These are phyloP conservation scores for Salminus brasiliensis DNA, from an alignment of 2,113 vertebrate species.

Conservation along the genomic window DNA sequence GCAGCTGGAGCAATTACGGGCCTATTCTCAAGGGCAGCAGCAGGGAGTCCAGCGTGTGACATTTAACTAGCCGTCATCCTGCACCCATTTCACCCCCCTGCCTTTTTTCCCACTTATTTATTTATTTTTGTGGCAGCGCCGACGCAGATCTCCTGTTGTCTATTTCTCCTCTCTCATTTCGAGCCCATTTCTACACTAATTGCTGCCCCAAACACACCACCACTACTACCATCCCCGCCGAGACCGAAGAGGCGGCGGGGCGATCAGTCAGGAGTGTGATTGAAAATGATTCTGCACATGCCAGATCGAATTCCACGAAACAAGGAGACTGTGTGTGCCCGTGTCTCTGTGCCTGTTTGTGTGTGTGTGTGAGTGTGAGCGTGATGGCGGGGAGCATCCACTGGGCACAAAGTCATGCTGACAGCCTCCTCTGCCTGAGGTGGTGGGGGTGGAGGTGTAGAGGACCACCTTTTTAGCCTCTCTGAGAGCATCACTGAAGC, in stretches of 20 bases:
- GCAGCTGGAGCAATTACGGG: not conserved
- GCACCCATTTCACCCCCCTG: not conserved
- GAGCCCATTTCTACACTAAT: not conserved
- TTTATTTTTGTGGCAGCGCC: not conserved
- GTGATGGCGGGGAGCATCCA: not conserved
- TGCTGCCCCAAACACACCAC: not conserved
- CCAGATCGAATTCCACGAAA: conserved; percentile 13
- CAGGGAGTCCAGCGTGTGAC: not conserved
- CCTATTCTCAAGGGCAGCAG: not conserved
- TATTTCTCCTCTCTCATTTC: not conserved
- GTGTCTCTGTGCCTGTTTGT: not conserved
- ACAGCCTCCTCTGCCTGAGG: conserved; percentile 15
- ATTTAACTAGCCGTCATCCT: not conserved
- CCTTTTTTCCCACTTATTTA: too few species aligned
- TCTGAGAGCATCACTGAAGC: not conserved
- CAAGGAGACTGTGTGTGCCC: not conserved
- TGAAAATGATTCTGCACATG: conserved; percentile 12
- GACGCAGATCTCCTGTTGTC: not conserved
- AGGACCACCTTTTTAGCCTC: not conserved
- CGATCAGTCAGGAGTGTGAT: not conserved
- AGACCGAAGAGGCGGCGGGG: not conserved
- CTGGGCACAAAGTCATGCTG: conserved; percentile 30
- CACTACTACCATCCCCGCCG: not conserved
- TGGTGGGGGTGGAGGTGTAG: not conserved
- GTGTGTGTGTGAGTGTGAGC: not conserved